Evolutionary conservation across 2,888 invertebrate genomes (phyloP), one percentile per base, ranked within the genome.

Genomic region (Thymelicus sylvestris): DNA sequence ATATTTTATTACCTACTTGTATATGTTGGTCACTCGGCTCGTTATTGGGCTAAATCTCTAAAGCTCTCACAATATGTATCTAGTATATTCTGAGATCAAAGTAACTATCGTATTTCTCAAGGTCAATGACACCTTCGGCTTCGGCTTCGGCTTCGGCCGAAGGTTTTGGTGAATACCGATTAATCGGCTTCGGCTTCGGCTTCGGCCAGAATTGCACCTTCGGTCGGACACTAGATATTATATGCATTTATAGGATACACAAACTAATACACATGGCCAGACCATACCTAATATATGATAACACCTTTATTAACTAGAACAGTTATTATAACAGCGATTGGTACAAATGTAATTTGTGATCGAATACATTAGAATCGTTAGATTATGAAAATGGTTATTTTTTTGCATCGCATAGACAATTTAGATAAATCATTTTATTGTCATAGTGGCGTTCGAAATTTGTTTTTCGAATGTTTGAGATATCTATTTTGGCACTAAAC

Each of bases 401-500:
- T 74, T 73, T 72, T 72, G 66, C 71, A 71, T 69, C 71, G 72
- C 73, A 67, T 65, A 74, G 67, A 74, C 60, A 59, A 66, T 70
- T 70, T 65, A 70, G 60, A 65, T 70, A 50, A 19, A 64, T 72
- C 64, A 75, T 75, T 73, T 72, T 73, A 71, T 59, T 66, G 71
- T 67, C 65, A 59, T 66, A 63, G 55, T 64, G 47, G 41, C 73
- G 57, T 66, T 66, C 61, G 24, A 59, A 66, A 31, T 62, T 66
- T 52, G 66, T 67, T 68, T 69, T 75, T 68, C 67, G 64, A 72
- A 74, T 68, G 67, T 67, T 52, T 55, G 60, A 72, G 67, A 71
- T 62, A 79, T 84, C 77, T 90, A 89, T 90, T 90, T 90, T 89
- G 86, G 84, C 86, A 84, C 78, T 76, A 80, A 77, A 65, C 64